Base-by-base conservation (phyloP, 2,113 vertebrate species). In the Psilopsiagon aurifrons region DNA sequence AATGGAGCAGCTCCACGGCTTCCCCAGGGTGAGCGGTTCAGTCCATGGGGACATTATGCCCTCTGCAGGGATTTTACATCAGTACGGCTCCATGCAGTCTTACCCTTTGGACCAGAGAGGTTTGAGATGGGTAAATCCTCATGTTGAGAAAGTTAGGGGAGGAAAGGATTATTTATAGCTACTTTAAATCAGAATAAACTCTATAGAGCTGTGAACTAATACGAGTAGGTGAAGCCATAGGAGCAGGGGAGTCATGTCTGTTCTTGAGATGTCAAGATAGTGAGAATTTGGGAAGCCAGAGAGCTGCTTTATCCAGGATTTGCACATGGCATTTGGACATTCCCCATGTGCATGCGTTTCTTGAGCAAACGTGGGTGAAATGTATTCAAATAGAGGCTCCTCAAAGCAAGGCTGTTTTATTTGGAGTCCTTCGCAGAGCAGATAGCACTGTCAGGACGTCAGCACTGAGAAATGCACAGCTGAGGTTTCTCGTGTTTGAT, bases 41-140 rank as follows among this genome's bases (percentile, higher is more conserved):
- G 96, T 97, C 95, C 47, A 0, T 0, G 68, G 89, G 92, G 93
- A 86, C 19, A 8, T 85, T 68, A 54, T 98, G 98, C 98, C 98
- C 98, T 98, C 98, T 98, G 96, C 98, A 97, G 98, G 97, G 96
- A 96, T 62, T 39, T 44, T 8, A 11, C 22, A 20, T 63, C 54
- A 8, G 35, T 71, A 37, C 33, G 14, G 70, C 63, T 94, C 80
- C 5, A 0, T 4, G 2, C 52, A 55, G n/a, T 59, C 79, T 37
- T 49, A 28, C 71, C 67, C 59, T 66, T 35, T 13, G n/a, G 37
- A 74, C 60, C 46, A 10, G n/a, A 39, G 2, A 25, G 17, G 2
- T 10, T 17, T 52, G 60, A 44, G 52, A 17, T 6, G 49, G 79
- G 33, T 3, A 19, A 86, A 91, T 73, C 39, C 37, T 27, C 14